A percentile compares a stretch with the other conserved stretches of the same genome.
Evolutionary conservation across 2,888 invertebrate species (phyloP).

Genomic region (Drosophila nr. perissopoda): DNA sequence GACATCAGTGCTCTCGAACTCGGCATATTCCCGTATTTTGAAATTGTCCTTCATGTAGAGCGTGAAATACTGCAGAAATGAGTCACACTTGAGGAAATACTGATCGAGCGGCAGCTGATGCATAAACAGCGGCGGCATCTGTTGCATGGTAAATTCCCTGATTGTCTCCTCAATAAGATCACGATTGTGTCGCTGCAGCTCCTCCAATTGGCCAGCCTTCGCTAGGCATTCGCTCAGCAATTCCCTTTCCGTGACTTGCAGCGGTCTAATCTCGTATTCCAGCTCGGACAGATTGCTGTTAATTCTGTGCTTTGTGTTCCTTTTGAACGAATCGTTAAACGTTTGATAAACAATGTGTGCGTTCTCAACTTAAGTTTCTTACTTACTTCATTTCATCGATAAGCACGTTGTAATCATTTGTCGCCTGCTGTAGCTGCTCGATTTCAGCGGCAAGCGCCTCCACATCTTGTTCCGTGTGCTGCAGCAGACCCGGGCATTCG

Average conservation of each 20-base stretch:
- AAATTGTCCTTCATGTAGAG: slow-evolving; percentile 83
- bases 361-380: neutral
- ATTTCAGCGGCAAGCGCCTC: too few species aligned
- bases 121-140: slow-evolving; percentile 68
- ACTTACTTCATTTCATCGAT: too few species aligned
- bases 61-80: slow-evolving; percentile 81
- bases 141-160: slow-evolving; percentile 59
- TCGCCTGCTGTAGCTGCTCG: too few species aligned
- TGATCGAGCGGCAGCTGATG: slow-evolving; percentile 83
- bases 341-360: neutral
- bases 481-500: too few species aligned
- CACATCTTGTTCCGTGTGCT: too few species aligned
- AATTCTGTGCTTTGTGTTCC: slow-evolving; percentile 58
- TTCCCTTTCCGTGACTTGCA: slow-evolving; percentile 62
- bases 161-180: slow-evolving; percentile 49
- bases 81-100: slow-evolving; percentile 82
- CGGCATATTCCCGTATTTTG: slow-evolving; percentile 79
- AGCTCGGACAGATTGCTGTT: slow-evolving; percentile 63
- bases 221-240: slow-evolving; percentile 54
- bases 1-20: slow-evolving; percentile 59
- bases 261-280: slow-evolving; percentile 60
- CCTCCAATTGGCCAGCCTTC: slow-evolving; percentile 77
- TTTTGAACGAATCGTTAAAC: slow-evolving; percentile 15
- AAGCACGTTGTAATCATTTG: slow-evolving; percentile 49
- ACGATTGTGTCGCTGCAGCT: slow-evolving; percentile 44